These are phyloP conservation scores for Balaenoptera acutorostrata DNA, from an alignment of 2,113 vertebrate genomes.

Conservation along the genomic window DNA sequence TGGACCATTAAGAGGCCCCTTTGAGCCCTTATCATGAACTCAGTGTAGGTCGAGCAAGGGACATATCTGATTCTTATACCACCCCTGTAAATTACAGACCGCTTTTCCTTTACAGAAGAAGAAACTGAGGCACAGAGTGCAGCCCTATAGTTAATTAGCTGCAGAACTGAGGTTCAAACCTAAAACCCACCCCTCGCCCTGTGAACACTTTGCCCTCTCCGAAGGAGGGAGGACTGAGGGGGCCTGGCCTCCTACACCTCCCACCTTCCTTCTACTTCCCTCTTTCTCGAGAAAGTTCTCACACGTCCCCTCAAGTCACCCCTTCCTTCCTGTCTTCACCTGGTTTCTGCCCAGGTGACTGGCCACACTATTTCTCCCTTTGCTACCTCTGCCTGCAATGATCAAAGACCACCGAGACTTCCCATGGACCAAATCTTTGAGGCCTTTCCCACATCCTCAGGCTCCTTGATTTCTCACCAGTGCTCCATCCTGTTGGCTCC, in stretches of 20 bases:
- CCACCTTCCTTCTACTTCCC: background rate
- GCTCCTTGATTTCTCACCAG: background rate
- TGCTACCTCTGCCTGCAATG: too few species aligned
- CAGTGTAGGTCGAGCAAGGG: background rate
- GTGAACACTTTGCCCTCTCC: accelerated
- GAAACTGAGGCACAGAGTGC: background rate
- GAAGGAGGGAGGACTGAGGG: accelerated
- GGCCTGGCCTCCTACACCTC: background rate
- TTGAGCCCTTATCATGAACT: background rate
- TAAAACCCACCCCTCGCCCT: background rate
- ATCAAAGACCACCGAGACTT: too few species aligned
- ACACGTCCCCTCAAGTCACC: background rate
- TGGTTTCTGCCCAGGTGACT: background rate
- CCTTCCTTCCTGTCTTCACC: background rate
- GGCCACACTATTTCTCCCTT: background rate
- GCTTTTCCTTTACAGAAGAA: constrained; percentile 17
- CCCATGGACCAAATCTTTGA: background rate
- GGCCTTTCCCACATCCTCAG: accelerated
- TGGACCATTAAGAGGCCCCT: too few species aligned
- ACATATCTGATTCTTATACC: too few species aligned
- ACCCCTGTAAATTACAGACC: background rate
- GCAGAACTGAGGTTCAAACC: background rate
- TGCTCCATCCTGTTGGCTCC: too few species aligned
- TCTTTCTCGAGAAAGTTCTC: background rate
- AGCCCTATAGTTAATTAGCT: background rate